phyloP scores from a whole-genome alignment of 2,113 vertebrate species.

The Orthochromis malagaraziensis region DNA sequence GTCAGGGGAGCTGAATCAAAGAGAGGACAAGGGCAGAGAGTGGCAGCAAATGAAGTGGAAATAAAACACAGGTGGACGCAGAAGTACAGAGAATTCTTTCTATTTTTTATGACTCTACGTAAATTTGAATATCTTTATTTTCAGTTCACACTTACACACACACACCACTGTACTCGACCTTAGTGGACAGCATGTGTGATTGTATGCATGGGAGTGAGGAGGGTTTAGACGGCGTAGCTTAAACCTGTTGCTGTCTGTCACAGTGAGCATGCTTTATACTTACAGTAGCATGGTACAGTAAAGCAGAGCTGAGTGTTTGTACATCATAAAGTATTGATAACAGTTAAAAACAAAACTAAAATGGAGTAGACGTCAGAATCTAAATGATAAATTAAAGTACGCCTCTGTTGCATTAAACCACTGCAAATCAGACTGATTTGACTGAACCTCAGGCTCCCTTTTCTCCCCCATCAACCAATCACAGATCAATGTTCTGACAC shows the following conservation, averaged over 20 bases:
- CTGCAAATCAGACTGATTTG: background rate
- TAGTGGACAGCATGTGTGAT: background rate
- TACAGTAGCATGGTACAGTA: slow-evolving; percentile 26
- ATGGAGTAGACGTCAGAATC: background rate
- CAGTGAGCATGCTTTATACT: slow-evolving; percentile 23
- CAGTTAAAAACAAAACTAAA: background rate
- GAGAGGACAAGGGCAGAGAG: background rate
- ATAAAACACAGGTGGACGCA: background rate
- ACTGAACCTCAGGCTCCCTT: background rate
- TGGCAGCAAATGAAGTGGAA: background rate
- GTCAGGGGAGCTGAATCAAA: background rate
- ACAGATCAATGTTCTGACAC: slow-evolving; percentile 36
- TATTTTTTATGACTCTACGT: background rate
- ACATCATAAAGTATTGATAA: background rate
- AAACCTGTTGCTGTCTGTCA: slow-evolving; percentile 68
- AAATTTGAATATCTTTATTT: background rate
- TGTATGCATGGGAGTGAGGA: background rate
- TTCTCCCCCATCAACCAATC: background rate
- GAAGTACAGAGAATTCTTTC: background rate
- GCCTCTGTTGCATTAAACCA: background rate
- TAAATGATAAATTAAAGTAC: background rate
- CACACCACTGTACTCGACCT: background rate
- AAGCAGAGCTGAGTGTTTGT: background rate
- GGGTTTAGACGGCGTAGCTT: background rate
- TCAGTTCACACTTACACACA: background rate